These are phyloP conservation scores for Rhinatrema bivittatum DNA, from an alignment of 2,797 vertebrate species.

Conservation along the genomic window DNA sequence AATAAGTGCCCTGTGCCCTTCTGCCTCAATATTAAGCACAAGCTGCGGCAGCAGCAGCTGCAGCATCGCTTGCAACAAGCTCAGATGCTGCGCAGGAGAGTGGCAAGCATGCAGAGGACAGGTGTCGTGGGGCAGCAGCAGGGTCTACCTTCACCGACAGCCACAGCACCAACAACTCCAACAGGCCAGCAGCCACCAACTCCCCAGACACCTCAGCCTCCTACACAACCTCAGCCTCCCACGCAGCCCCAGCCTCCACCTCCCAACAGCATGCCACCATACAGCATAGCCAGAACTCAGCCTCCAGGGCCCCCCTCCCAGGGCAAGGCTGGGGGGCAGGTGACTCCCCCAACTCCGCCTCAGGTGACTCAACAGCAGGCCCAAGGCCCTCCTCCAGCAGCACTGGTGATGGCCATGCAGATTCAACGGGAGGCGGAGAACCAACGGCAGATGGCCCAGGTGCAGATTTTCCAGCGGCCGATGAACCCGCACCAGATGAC, in stretches of 20 bases:
- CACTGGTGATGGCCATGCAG: constrained; percentile 93
- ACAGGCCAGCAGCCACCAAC: constrained; percentile 82
- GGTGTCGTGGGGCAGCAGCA: constrained; percentile 69
- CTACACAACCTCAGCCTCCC: constrained; percentile 56
- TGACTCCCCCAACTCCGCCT: constrained; percentile 77
- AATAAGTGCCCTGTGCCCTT: constrained; percentile 97
- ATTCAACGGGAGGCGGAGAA: constrained; percentile 93
- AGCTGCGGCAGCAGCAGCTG: constrained; percentile 92
- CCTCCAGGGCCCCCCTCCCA: constrained; percentile 74
- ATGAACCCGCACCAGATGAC: constrained; percentile 67
- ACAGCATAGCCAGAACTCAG: constrained; percentile 65
- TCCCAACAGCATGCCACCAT: constrained; percentile 66
- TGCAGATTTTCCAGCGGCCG: constrained; percentile 81
- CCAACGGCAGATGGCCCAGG: constrained; percentile 91
- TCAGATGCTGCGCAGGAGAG: constrained; percentile 89
- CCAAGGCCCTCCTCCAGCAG: constrained; percentile 81
- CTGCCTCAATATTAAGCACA: constrained; percentile 97
- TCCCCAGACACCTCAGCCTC: constrained; percentile 77
- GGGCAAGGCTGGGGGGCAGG: constrained; percentile 75
- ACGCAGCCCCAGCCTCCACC: constrained; percentile 61
- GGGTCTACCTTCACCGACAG: constrained; percentile 59
- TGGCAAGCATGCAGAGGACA: constrained; percentile 94
- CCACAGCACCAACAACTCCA: constrained; percentile 69
- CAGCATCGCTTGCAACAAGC: constrained; percentile 95
- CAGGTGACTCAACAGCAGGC: constrained; percentile 65